Conservation (phyloP, 2,113 vertebrate genomes). For the Cephalopterus ornatus region DNA sequence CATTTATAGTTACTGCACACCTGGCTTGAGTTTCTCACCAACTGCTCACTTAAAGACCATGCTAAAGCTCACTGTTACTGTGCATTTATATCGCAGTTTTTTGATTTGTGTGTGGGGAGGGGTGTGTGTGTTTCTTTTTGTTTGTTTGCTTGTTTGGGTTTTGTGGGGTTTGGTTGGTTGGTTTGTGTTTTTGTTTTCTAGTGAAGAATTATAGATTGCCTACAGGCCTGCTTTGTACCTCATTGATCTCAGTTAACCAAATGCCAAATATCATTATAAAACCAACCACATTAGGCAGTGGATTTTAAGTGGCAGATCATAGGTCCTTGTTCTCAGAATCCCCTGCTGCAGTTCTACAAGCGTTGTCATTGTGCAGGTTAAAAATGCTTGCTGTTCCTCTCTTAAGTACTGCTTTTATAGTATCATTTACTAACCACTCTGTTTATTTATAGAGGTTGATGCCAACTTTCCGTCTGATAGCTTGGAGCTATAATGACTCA, state of each 20-base stretch:
- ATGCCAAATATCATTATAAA: neutral
- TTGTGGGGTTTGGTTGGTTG: neutral
- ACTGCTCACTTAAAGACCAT: neutral
- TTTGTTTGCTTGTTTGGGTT: too few species aligned
- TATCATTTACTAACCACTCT: neutral
- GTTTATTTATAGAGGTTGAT: constrained; percentile 10
- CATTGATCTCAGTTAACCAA: neutral
- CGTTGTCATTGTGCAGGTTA: neutral
- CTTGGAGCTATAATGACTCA: neutral
- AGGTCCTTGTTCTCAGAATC: neutral
- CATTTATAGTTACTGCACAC: neutral
- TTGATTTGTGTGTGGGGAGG: neutral
- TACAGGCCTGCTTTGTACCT: neutral
- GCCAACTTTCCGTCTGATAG: neutral
- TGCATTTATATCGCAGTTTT: neutral
- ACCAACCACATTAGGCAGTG: neutral
- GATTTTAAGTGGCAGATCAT: neutral
- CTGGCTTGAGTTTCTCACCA: neutral
- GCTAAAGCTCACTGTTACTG: neutral
- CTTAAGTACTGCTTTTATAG: neutral
- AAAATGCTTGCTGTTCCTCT: neutral
- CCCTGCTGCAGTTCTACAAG: neutral
- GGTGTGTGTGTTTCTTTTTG: too few species aligned
- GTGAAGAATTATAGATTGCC: neutral
- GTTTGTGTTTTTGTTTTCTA: neutral